phyloP scores from a whole-genome alignment of 2,888 invertebrate species.

The Margaritifera margaritifera region DNA sequence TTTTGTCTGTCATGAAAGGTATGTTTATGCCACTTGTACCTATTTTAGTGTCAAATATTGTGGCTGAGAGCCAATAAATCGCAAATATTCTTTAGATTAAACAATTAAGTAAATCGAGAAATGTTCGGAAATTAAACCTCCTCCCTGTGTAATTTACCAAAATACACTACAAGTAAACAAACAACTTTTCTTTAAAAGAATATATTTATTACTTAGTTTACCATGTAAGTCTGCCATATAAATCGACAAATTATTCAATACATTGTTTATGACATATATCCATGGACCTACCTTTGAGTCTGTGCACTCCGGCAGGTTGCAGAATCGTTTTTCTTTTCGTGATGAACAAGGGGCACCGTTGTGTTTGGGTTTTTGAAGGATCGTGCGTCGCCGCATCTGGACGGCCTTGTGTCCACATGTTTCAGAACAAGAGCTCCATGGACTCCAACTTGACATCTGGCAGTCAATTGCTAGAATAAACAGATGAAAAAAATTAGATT shows the following conservation, averaged over 20 bases:
- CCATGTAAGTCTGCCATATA: neutral
- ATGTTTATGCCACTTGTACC: too few relatives aligned
- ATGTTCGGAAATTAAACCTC: too few relatives aligned
- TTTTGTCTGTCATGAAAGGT: too few relatives aligned
- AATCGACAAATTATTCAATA: neutral
- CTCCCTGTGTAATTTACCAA: neutral
- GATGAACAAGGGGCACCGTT: constrained; percentile 62
- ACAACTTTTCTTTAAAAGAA: too few relatives aligned
- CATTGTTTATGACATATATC: neutral
- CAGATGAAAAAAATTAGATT: constrained; percentile 3
- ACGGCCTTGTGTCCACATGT: constrained; percentile 73
- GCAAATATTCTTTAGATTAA: too few relatives aligned
- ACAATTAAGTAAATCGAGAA: too few relatives aligned
- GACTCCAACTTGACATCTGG: constrained; percentile 72
- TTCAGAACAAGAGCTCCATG: constrained; percentile 75
- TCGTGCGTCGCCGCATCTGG: constrained; percentile 56
- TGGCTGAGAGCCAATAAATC: too few relatives aligned
- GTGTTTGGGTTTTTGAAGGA: constrained; percentile 51
- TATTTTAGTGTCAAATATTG: too few relatives aligned
- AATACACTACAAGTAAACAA: too few relatives aligned
- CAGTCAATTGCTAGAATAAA: constrained; percentile 60
- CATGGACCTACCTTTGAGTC: constrained; percentile 48
- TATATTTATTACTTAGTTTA: too few relatives aligned
- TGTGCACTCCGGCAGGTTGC: constrained; percentile 65
- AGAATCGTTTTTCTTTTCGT: constrained; percentile 60